Conservation (phyloP, 2,113 vertebrate species). For the Callionymus lyra region DNA sequence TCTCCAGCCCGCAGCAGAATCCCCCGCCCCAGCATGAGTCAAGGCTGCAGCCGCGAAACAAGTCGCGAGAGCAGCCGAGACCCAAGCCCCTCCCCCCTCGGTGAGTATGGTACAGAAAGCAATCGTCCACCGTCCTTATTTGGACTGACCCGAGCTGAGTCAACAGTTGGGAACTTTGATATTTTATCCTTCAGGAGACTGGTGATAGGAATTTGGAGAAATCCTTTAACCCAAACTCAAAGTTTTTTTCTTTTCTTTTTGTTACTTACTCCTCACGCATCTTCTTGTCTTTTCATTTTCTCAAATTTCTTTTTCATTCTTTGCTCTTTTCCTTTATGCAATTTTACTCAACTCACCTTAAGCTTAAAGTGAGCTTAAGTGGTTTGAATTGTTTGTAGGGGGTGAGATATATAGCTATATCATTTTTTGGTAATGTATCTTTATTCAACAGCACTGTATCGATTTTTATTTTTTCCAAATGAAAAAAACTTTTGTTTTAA, state of each 20-base stretch:
- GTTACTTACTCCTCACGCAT: background rate
- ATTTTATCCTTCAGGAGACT: too few species aligned
- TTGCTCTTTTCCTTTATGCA: background rate
- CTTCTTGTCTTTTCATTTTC: background rate
- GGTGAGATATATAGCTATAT: too few species aligned
- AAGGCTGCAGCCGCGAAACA: conserved; percentile 90
- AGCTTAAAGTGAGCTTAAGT: too few species aligned
- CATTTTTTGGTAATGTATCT: too few species aligned
- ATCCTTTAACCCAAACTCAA: background rate
- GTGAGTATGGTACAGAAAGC: conserved; percentile 64
- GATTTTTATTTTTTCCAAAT: too few species aligned
- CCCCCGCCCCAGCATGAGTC: conserved; percentile 90
- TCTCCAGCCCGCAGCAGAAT: conserved; percentile 81
- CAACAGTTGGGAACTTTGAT: background rate
- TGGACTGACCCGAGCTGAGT: too few species aligned
- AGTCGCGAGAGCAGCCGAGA: conserved; percentile 94
- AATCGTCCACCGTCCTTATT: background rate
- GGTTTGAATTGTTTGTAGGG: too few species aligned
- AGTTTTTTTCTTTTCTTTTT: background rate
- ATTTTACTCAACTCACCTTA: background rate
- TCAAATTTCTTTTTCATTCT: background rate
- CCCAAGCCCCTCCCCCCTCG: conserved; percentile 85
- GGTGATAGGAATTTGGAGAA: too few species aligned
- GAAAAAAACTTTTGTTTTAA: too few species aligned
- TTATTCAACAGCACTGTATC: too few species aligned